A percentile compares a stretch with the other conserved stretches of the same genome.
These are phyloP conservation scores for Drosophila prosaltans DNA, from an alignment of 1,140 invertebrate genomes.

Conservation along the genomic window DNA sequence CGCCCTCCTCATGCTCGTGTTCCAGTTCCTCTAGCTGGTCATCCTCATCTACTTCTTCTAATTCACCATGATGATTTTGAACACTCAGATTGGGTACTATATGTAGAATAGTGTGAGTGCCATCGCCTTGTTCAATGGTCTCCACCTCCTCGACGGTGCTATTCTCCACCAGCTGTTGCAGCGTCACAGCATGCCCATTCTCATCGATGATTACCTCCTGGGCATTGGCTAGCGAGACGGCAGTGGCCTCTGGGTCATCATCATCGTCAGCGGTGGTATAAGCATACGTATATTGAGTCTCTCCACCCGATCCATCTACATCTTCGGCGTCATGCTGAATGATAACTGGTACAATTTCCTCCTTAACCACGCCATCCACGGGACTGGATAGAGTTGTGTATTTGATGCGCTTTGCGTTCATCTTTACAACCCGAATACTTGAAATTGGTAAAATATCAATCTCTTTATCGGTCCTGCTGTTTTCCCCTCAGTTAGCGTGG, in stretches of 20 bases:
- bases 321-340: constrained; percentile 60
- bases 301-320: constrained; percentile 34
- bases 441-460: background rate
- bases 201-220: constrained; percentile 80
- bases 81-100: constrained; percentile 62
- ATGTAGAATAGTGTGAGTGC: constrained; percentile 76
- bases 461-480: background rate
- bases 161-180: constrained; percentile 76
- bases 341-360: constrained; percentile 73
- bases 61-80: constrained; percentile 31
- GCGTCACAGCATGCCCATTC: constrained; percentile 72
- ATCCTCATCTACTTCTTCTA: constrained; percentile 39
- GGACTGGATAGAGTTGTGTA: constrained; percentile 47
- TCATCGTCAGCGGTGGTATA: constrained; percentile 64
- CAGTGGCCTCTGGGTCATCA: constrained; percentile 67
- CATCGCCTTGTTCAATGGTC: constrained; percentile 75
- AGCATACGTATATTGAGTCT: constrained; percentile 71
- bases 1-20: constrained; percentile 34
- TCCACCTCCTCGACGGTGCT: constrained; percentile 77
- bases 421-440: constrained; percentile 12
- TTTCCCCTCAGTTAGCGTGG: constrained; percentile 2
- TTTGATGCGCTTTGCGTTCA: constrained; percentile 75
- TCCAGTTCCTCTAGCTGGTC: constrained; percentile 28
- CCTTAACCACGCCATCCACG: constrained; percentile 41
- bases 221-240: constrained; percentile 62